Percentiles rank a stretch among this genome's conserved stretches.
phyloP scores from a whole-genome alignment of 2,888 invertebrate genomes.

The Tromatobia lineatoria region DNA sequence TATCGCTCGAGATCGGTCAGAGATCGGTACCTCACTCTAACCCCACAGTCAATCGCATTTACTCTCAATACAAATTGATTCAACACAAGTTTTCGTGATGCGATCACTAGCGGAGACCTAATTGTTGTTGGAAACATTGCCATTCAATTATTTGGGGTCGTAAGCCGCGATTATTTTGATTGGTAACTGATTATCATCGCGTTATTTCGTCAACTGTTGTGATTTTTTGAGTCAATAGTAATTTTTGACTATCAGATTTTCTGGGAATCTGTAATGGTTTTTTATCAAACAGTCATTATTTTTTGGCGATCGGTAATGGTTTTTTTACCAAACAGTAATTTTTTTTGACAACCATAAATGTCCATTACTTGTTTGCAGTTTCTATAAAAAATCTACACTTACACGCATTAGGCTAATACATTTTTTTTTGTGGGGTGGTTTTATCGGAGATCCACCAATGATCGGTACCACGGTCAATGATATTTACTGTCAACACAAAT shows the following conservation, averaged over 20 bases:
- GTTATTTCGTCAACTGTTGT: neutral
- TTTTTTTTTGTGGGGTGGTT: constrained; percentile 55
- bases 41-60: constrained; percentile 40
- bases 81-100: constrained; percentile 7
- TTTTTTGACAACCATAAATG: too few relatives aligned
- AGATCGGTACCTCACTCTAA: constrained; percentile 28
- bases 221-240: too few relatives aligned
- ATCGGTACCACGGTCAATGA: constrained; percentile 28
- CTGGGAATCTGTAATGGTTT: too few relatives aligned
- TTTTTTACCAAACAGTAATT: too few relatives aligned
- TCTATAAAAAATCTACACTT: neutral
- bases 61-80: constrained; percentile 47
- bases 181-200: too few relatives aligned
- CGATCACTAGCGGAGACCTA: neutral
- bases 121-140: neutral
- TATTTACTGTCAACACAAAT: constrained; percentile 41
- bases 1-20: constrained; percentile 44
- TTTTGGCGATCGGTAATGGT: too few relatives aligned
- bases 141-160: neutral
- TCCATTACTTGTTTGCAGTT: too few relatives aligned
- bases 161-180: too few relatives aligned
- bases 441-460: constrained; percentile 47
- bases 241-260: too few relatives aligned
- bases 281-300: too few relatives aligned
- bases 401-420: constrained; percentile 73